Base-by-base conservation (phyloP, 2,797 vertebrate species). In the Siniperca obscura region DNA sequence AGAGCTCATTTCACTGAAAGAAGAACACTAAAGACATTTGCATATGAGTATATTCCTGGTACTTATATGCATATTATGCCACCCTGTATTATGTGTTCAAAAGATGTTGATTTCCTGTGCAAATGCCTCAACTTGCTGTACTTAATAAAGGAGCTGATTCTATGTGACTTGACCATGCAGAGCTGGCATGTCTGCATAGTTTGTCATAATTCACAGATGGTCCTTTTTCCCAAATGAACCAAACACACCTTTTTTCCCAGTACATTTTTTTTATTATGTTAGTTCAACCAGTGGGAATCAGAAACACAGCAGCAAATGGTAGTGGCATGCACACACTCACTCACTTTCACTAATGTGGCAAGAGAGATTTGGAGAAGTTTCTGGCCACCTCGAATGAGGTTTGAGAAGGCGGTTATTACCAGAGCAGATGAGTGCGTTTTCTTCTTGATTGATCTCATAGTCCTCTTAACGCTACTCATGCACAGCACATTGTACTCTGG, bases 51-150 rank as follows among this genome's bases (percentile, higher is more conserved):
- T 95, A 94, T 93, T 95, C 84, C 93, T 96, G 96, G 95, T 97
- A 97, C 97, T 96, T 97, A 91, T 93, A 96, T 95, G 96, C 96
- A 91, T 96, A 94, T 92, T 93, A 95, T 92, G 93, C 93, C 94
- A 95, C 92, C 94, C 91, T 96, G 95, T 96, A 96, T 96, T 96
- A 95, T 90, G 94, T 95, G 94, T 94, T 93, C 88, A 83, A 64
- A 95, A 95, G 90, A 93, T 95, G 95, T 95, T 94, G 83, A 92
- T 96, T 95, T 95, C 79, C 94, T 95, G 93, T 97, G 94, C 91
- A 95, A 94, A 96, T 95, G 96, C 96, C 96, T 97, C 95, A 95
- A 94, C 93, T 97, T 96, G 96, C 96, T 97, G 95, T 97, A 97
- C 92, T 89, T 95, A 96, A 96, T 97, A 96, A 97, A 98, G 94